Evolutionary conservation across 35 echinoderm and acorn worm species (phyloP).

Genomic region (Holothuria glaberrima): DNA sequence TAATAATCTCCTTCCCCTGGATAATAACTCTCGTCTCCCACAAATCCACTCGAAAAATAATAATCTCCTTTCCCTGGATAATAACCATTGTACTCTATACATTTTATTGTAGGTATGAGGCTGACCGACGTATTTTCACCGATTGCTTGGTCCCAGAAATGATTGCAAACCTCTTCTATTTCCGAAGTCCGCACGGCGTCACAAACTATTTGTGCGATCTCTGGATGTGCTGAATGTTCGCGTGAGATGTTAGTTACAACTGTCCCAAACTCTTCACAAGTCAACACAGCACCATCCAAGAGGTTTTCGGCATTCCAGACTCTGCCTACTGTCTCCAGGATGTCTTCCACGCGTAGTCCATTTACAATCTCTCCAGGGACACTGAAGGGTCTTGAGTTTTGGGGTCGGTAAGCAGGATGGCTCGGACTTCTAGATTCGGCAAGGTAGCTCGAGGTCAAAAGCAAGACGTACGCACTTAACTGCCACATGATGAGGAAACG

Average conservation of each 20-base stretch:
- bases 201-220: not conserved
- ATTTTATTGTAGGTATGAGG: too few relatives aligned
- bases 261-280: not conserved
- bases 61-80: too few relatives aligned
- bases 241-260: not conserved
- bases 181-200: not conserved
- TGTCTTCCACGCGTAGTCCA: constrained; percentile 6
- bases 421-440: too few relatives aligned
- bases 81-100: too few relatives aligned
- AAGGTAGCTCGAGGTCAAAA: too few relatives aligned
- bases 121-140: too few relatives aligned
- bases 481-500: too few relatives aligned
- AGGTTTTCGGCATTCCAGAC: constrained; percentile 29
- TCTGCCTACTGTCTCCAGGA: not conserved
- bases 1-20: too few relatives aligned
- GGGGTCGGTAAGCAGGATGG: not conserved
- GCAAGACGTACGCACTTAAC: too few relatives aligned
- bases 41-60: too few relatives aligned
- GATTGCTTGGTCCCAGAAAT: not conserved
- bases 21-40: not conserved
- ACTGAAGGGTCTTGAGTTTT: not conserved
- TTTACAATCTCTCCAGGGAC: not conserved
- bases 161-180: not conserved
- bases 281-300: not conserved
- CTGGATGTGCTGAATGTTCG: not conserved